phyloP scores from a whole-genome alignment of 2,888 invertebrate genomes.

The Sarcophaga caerulescens region DNA sequence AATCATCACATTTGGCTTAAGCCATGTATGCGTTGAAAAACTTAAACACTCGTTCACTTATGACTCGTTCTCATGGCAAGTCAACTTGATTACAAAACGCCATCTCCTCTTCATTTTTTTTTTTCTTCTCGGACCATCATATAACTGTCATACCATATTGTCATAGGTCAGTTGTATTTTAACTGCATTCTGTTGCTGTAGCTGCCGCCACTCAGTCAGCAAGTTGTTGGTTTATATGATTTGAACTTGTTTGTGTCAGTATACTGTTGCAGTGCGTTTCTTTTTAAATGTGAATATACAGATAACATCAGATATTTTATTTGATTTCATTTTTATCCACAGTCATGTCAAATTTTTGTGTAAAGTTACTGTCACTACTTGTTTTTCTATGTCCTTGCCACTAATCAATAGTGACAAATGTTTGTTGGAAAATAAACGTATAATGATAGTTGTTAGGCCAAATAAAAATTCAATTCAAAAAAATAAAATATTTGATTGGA shows the following conservation, averaged over 20 bases:
- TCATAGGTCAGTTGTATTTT: slow-evolving; percentile 50
- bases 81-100: neutral
- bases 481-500: too few species aligned
- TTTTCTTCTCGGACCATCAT: slow-evolving; percentile 9
- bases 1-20: slow-evolving; percentile 15
- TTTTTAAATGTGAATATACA: neutral
- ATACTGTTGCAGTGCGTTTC: neutral
- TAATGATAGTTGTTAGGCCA: neutral
- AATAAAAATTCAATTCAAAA: too few species aligned
- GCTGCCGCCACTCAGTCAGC: neutral
- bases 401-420: neutral
- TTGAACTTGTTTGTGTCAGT: slow-evolving; percentile 45
- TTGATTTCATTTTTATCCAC: neutral
- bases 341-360: neutral
- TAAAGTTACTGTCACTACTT: too few species aligned
- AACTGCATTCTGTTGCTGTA: neutral
- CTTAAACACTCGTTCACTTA: neutral
- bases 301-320: neutral
- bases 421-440: neutral
- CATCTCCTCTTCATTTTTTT: neutral
- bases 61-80: neutral
- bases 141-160: slow-evolving; percentile 12
- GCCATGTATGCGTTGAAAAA: neutral
- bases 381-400: neutral
- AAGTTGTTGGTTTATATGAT: slow-evolving; percentile 1